A percentile compares a stretch with the other conserved stretches of the same genome.
These are phyloP conservation scores for Varanus salvator DNA, from an alignment of 2,113 vertebrate genomes.

Conservation along the genomic window DNA sequence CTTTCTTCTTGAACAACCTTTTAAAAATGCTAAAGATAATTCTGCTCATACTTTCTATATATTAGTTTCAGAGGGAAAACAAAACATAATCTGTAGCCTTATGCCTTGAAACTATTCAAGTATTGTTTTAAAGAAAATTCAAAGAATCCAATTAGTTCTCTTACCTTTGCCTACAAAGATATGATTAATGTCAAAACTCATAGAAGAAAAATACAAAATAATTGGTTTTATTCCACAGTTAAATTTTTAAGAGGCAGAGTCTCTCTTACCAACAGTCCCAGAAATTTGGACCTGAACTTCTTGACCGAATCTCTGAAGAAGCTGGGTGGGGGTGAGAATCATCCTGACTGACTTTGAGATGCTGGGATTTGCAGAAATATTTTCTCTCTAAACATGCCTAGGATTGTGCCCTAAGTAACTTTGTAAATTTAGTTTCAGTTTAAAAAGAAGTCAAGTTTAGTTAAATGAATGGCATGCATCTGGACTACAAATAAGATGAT, in stretches of 20 bases:
- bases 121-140: conserved; percentile 25
- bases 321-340: background rate
- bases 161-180: conserved; percentile 51
- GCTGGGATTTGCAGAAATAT: too few relatives aligned
- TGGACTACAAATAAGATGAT: background rate
- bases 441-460: background rate
- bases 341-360: too few relatives aligned
- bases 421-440: background rate
- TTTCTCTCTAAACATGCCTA: too few relatives aligned
- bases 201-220: background rate
- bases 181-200: conserved; percentile 24
- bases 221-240: conserved; percentile 37
- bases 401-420: background rate
- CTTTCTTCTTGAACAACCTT: background rate
- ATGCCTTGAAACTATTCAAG: conserved; percentile 48
- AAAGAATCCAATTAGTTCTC: conserved; percentile 49
- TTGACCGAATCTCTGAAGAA: background rate
- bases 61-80: conserved; percentile 18
- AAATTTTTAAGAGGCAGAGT: conserved; percentile 6
- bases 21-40: conserved; percentile 31
- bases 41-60: background rate
- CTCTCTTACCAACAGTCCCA: background rate
- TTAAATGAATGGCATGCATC: background rate
- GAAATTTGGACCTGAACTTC: background rate
- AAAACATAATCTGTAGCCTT: background rate